These are phyloP conservation scores for Stenchaetothrips biformis DNA, from an alignment of 2,888 invertebrate species.

Conservation along the genomic window DNA sequence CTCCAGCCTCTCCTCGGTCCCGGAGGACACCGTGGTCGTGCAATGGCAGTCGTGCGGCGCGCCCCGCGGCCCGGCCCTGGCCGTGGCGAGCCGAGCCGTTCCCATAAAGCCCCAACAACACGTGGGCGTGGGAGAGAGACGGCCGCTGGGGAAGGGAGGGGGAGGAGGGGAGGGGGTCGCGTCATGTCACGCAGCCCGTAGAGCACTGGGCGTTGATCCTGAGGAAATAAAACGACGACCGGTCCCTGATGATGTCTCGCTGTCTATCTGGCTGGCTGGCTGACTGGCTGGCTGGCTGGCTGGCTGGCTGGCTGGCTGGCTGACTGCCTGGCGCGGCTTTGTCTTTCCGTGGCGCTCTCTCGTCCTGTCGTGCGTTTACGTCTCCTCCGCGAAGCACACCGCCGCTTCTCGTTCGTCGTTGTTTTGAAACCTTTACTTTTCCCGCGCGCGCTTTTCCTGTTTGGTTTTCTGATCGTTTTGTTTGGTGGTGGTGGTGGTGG, in stretches of 20 bases:
- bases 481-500: no score
- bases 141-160: neutral
- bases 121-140: constrained; percentile 20
- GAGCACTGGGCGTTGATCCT: constrained; percentile 24
- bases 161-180: neutral
- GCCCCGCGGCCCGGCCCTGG: no score
- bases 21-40: no score
- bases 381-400: neutral
- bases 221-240: constrained; percentile 23
- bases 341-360: neutral
- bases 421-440: no score
- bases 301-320: neutral
- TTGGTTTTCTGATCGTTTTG: no score
- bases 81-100: neutral
- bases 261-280: neutral
- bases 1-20: no score
- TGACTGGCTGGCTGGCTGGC: neutral
- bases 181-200: constrained; percentile 24
- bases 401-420: no score
- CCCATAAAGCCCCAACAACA: constrained; percentile 18
- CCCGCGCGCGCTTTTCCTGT: no score
- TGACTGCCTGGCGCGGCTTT: neutral
- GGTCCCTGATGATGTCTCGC: constrained; percentile 20
- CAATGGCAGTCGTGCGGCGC: no score
- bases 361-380: neutral